These are phyloP conservation scores for zebrafish (Danio rerio) DNA, from an alignment of 2,113 vertebrate species.

Conservation along the genomic window DNA sequence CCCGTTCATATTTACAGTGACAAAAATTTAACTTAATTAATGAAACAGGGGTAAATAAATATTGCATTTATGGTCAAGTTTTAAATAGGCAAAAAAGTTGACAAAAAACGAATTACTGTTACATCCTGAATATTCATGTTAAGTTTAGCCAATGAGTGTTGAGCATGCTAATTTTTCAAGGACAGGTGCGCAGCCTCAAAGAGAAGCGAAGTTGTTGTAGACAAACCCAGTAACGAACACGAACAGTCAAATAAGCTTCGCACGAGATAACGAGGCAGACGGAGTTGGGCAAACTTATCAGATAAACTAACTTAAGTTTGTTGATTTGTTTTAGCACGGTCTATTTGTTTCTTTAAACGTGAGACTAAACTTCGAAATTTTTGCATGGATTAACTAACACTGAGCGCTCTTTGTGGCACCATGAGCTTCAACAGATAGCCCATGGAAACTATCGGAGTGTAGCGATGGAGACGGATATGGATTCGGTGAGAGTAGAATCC, in stretches of 20 bases:
- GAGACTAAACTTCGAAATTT: background rate
- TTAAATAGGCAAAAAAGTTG: too few relatives aligned
- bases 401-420: background rate
- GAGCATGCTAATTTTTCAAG: conserved; percentile 31
- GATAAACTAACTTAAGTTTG: background rate
- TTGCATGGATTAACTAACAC: background rate
- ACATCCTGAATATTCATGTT: conserved; percentile 14
- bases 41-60: background rate
- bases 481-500: conserved; percentile 69
- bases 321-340: too few relatives aligned
- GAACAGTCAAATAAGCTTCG: background rate
- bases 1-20: background rate
- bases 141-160: conserved; percentile 43
- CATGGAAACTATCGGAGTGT: background rate
- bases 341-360: too few relatives aligned
- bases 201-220: background rate
- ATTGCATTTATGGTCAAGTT: background rate
- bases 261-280: background rate
- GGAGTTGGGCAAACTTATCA: background rate
- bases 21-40: too few relatives aligned
- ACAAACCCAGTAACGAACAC: background rate
- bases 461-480: conserved; percentile 67
- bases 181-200: conserved; percentile 40
- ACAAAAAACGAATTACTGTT: background rate
- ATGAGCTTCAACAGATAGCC: background rate